Conservation (phyloP, 2,113 vertebrate genomes). For the Grantiella picta region DNA sequence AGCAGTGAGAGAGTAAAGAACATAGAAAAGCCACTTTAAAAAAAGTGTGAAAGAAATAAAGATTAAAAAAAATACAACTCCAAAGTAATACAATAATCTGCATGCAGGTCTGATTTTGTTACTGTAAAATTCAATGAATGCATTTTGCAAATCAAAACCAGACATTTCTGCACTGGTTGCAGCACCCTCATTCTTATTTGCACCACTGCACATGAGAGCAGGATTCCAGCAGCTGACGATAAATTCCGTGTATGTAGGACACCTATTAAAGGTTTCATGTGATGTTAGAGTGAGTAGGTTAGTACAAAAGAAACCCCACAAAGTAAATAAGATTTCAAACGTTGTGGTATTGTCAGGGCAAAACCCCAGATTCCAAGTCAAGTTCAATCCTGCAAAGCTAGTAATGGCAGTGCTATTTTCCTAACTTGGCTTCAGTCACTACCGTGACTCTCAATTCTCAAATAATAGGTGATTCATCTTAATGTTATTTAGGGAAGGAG, state of each 20-base stretch:
- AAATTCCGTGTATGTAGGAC: background rate
- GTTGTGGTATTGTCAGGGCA: conserved; percentile 42
- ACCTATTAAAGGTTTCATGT: conserved; percentile 13
- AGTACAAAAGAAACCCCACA: conserved; percentile 54
- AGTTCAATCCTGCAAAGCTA: conserved; percentile 63
- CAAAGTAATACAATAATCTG: background rate
- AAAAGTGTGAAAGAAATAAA: background rate
- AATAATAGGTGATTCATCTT: conserved; percentile 64
- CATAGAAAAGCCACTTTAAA: background rate
- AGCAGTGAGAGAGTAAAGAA: background rate
- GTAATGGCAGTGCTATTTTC: conserved; percentile 37
- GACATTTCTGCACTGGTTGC: background rate
- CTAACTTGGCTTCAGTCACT: conserved; percentile 61
- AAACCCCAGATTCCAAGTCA: conserved; percentile 64
- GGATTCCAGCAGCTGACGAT: background rate
- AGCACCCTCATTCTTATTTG: background rate
- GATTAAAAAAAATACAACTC: background rate
- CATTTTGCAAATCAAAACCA: background rate
- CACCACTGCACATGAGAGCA: background rate
- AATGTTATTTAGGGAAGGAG: conserved; percentile 64
- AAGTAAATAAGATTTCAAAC: conserved; percentile 59
- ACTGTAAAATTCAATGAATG: background rate
- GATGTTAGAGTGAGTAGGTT: conserved; percentile 20
- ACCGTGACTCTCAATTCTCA: conserved; percentile 44
- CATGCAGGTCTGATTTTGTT: background rate